Evolutionary conservation across 1,140 invertebrate genomes (phyloP).

Genomic region (Mycetomoellerius zeteki): DNA sequence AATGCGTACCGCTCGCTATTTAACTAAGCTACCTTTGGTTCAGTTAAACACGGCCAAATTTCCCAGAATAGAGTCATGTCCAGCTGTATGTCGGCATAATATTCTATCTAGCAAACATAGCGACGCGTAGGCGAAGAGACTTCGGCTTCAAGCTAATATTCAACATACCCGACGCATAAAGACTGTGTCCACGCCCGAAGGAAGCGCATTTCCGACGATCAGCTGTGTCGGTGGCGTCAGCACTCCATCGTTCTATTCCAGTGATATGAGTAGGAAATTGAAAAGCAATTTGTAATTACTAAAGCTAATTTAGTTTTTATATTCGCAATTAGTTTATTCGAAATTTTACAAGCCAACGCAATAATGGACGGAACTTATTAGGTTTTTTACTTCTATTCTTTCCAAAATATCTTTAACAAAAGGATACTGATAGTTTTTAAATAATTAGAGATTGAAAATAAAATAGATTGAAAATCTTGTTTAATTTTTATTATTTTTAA

Average conservation of each 20-base stretch:
- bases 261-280: slow-evolving; percentile 10
- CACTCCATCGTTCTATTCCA: background rate
- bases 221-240: background rate
- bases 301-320: background rate
- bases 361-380: background rate
- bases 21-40: slow-evolving; percentile 57
- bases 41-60: slow-evolving; percentile 36
- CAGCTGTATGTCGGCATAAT: slow-evolving; percentile 10
- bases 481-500: background rate
- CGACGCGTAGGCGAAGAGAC: slow-evolving; percentile 3
- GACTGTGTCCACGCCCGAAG: slow-evolving; percentile 27
- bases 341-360: background rate
- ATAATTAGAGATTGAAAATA: background rate
- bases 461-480: background rate
- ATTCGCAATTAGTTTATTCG: background rate
- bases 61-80: slow-evolving; percentile 22
- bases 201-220: slow-evolving; percentile 30
- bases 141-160: slow-evolving; percentile 38
- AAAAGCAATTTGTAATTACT: background rate
- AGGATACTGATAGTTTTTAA: background rate
- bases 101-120: slow-evolving; percentile 44
- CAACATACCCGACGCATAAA: slow-evolving; percentile 37
- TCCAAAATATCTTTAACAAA: background rate
- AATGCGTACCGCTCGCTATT: slow-evolving; percentile 13
- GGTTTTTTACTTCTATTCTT: background rate